Conservation (phyloP, 2,888 invertebrate genomes). For the Acrocyrtus sp. region DNA sequence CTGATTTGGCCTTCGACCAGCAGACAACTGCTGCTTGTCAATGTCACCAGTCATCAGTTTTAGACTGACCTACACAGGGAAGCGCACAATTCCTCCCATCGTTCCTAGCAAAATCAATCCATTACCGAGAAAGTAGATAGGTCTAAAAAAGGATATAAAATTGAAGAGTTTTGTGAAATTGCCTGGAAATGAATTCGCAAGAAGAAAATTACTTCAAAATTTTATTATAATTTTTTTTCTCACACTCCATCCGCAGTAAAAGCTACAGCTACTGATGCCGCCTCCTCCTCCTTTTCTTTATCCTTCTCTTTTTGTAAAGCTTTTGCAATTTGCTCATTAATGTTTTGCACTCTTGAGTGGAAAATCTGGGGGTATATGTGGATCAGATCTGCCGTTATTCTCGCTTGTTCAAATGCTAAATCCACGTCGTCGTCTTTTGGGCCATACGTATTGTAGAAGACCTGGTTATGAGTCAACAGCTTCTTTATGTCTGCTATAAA, state of each 20-base stretch:
- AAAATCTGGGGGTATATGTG: constrained; percentile 18
- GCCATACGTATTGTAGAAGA: constrained; percentile 31
- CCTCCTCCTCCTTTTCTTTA: not conserved
- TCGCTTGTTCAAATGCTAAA: constrained; percentile 23
- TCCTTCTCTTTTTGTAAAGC: constrained; percentile 2
- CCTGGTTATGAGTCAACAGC: constrained; percentile 25
- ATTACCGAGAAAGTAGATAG: constrained; percentile 18
- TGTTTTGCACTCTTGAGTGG: constrained; percentile 3
- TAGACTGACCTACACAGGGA: constrained; percentile 4
- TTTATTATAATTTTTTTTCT: not conserved
- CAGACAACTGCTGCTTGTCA: not conserved
- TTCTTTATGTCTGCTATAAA: constrained; percentile 25
- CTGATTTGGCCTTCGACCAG: not conserved
- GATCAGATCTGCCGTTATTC: constrained; percentile 21
- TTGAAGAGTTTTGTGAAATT: not conserved
- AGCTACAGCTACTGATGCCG: not conserved
- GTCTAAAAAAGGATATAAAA: not conserved
- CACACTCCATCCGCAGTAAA: constrained; percentile 27
- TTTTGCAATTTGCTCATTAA: constrained; percentile 8
- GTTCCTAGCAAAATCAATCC: constrained; percentile 2
- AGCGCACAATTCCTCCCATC: constrained; percentile 8
- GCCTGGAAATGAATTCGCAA: not conserved
- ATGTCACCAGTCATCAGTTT: not conserved
- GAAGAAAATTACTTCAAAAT: not conserved
- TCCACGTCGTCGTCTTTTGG: constrained; percentile 14